Conservation (phyloP, 2,888 invertebrate genomes). For the Anoncus sp. region DNA sequence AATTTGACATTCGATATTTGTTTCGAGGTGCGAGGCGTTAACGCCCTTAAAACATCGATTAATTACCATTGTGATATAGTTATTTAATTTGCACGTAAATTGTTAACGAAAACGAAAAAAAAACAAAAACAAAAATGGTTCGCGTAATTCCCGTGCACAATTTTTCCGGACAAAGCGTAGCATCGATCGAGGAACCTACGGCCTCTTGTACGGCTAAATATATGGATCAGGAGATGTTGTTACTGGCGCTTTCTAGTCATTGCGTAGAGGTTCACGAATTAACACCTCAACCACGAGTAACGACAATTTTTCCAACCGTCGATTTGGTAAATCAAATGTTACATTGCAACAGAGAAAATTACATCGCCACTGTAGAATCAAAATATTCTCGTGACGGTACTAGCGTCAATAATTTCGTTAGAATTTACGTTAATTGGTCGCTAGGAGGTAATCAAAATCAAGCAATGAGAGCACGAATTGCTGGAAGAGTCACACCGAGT, state of each 20-base stretch:
- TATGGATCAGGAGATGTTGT: slow-evolving; percentile 83
- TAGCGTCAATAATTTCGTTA: slow-evolving; percentile 84
- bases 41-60: slow-evolving; percentile 40
- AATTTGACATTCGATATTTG: slow-evolving; percentile 23
- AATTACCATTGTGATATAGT: slow-evolving; percentile 23
- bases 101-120: background rate
- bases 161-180: slow-evolving; percentile 87
- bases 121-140: slow-evolving; percentile 84
- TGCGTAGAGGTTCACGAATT: slow-evolving; percentile 86
- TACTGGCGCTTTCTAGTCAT: slow-evolving; percentile 86
- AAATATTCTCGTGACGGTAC: slow-evolving; percentile 82
- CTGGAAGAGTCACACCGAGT: slow-evolving; percentile 90
- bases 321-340: slow-evolving; percentile 88
- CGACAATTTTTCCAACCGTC: slow-evolving; percentile 89
- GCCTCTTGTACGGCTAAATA: slow-evolving; percentile 87
- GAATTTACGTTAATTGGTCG: slow-evolving; percentile 91
- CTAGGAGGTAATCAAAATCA: slow-evolving; percentile 82
- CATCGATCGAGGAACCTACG: slow-evolving; percentile 87
- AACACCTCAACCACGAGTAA: slow-evolving; percentile 80
- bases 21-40: slow-evolving; percentile 18
- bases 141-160: slow-evolving; percentile 89
- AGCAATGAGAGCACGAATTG: slow-evolving; percentile 88
- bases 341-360: slow-evolving; percentile 89
- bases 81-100: slow-evolving; percentile 12
- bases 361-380: slow-evolving; percentile 87